These are phyloP conservation scores for Microctenopoma lineatum DNA, from an alignment of 2,797 vertebrate genomes.

Conservation along the genomic window DNA sequence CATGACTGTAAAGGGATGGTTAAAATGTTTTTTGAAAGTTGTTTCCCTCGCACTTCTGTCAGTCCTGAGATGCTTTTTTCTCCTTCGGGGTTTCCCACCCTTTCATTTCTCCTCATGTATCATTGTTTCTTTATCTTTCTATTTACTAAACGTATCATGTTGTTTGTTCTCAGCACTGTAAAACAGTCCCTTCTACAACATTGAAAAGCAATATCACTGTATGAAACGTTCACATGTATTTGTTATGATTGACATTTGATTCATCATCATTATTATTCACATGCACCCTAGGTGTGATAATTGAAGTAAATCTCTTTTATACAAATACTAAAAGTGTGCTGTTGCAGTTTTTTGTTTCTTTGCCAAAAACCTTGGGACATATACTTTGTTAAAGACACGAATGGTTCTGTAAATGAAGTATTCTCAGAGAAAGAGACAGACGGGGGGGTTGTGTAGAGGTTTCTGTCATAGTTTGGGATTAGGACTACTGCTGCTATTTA, in stretches of 20 bases:
- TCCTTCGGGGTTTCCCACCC: constrained; percentile 61
- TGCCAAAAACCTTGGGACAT: constrained; percentile 6
- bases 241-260: constrained; percentile 88
- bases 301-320: constrained; percentile 99
- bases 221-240: constrained; percentile 99
- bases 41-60: constrained; percentile 76
- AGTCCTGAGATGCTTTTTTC: constrained; percentile 76
- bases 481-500: constrained; percentile 40
- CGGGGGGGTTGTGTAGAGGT: constrained; percentile 13
- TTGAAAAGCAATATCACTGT: constrained; percentile 99
- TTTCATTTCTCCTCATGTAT: constrained; percentile 78
- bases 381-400: constrained; percentile 1
- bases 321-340: constrained; percentile 95
- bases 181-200: constrained; percentile 99
- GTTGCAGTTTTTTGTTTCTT: constrained; percentile 68
- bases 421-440: constrained; percentile 80
- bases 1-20: constrained; percentile 83
- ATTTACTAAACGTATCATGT: constrained; percentile 91
- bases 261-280: constrained; percentile 96
- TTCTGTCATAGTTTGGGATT: constrained; percentile 34
- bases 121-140: constrained; percentile 85
- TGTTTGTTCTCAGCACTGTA: constrained; percentile 99
- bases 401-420: constrained; percentile 52
- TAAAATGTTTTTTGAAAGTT: constrained; percentile 70
- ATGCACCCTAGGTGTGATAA: constrained; percentile 99